Evolutionary conservation across 2,888 invertebrate species (phyloP), one percentile per base, ranked within the genome.

Genomic region (Toxonevra muliebris): DNA sequence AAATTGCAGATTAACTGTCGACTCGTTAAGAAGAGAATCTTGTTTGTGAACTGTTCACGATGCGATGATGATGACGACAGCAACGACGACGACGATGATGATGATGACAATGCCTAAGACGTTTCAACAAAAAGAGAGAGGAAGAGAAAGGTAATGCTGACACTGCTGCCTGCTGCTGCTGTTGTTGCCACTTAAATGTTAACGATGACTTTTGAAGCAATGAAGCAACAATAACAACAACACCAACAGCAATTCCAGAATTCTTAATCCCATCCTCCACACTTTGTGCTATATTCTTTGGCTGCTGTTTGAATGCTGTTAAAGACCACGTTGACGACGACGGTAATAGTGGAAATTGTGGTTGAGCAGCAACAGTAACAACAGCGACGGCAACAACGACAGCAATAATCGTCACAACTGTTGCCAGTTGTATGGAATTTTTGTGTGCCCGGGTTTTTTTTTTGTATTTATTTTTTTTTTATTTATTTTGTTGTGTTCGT

Each of bases 1-100:
- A 75, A 75, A 73, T 72, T 74, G 73, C 73, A 70, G 73, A 74
- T 74, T 75, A 74, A 74, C 72, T 72, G 74, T 72, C 71, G 73
- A 70, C 72, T 75, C 71, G 70, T 75, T 74, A 75, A 60, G 58
- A 50, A 17, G 41, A 57, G 48, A 48, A 48, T 48, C 48, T 48
- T 8, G 48, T 48, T 48, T 48, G 48, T 15, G 13, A 48, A 15
- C 15, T 48, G 60, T 63, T 64, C 52, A 50, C 20, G 53, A 58
- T 48, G 66, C 58, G 48, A 61, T n/a, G n/a, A n/a, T n/a, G n/a
- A n/a, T n/a, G 52, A 61, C 57, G 67, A 53, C 45, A 58, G 65
- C 58, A 62, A 66, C 73, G 66, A 69, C 43, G 42, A 30, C 50
- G 13, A 40, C 19, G 65, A 57, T 57, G 69, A 67, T 63, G 67